phyloP scores from a whole-genome alignment of 2,113 vertebrate genomes.

The Pangasianodon hypophthalmus region DNA sequence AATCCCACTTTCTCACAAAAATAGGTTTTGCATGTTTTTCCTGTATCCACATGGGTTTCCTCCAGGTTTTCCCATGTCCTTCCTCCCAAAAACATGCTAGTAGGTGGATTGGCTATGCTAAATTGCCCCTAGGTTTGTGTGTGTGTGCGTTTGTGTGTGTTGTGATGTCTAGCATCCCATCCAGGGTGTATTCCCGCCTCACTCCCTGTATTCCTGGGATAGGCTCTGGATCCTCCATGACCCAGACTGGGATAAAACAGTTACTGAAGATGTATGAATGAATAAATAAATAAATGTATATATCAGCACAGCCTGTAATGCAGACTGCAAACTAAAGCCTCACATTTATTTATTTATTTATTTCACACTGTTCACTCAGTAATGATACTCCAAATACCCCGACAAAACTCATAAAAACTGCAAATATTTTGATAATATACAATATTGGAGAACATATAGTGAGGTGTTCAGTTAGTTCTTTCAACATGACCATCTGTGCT shows the following conservation, averaged over 20 bases:
- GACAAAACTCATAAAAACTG: background rate
- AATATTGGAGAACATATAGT: background rate
- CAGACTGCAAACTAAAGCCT: background rate
- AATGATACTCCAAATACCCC: background rate
- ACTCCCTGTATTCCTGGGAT: background rate
- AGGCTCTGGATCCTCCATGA: background rate
- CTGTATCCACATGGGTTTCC: background rate
- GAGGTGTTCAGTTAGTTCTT: background rate
- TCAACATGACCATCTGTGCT: background rate
- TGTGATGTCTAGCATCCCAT: background rate
- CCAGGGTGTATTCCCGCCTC: background rate
- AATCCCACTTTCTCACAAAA: background rate
- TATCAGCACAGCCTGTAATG: background rate
- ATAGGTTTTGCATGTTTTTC: background rate
- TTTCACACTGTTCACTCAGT: background rate
- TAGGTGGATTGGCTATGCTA: background rate
- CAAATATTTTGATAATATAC: background rate
- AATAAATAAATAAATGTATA: background rate
- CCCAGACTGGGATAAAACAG: background rate
- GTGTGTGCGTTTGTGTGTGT: background rate
- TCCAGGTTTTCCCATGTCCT: background rate
- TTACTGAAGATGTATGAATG: background rate
- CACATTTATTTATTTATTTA: background rate
- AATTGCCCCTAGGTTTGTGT: background rate
- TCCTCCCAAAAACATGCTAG: background rate